phyloP scores from a whole-genome alignment of 2,113 vertebrate species.

The Hyperopisus bebe region DNA sequence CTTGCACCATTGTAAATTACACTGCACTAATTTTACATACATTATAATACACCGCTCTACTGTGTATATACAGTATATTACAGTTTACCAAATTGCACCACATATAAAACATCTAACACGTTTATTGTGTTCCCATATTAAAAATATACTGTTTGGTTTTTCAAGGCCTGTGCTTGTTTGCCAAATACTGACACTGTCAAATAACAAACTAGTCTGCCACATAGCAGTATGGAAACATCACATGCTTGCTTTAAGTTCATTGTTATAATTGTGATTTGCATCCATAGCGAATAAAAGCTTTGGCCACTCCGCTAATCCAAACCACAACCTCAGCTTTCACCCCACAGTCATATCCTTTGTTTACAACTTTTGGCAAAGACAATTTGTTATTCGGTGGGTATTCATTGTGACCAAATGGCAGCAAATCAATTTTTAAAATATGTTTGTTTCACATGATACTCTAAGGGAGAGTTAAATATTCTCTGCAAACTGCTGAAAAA shows the following conservation, averaged over 20 bases:
- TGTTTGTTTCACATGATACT: background rate
- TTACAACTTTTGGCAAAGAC: constrained; percentile 1
- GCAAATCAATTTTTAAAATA: background rate
- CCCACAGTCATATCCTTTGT: constrained; percentile 12
- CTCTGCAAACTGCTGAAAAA: background rate
- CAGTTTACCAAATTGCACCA: background rate
- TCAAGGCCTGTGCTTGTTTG: background rate
- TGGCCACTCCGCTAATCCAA: background rate
- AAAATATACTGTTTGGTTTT: constrained; percentile 4
- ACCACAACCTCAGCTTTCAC: constrained; percentile 7
- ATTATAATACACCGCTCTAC: background rate
- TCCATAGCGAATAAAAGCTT: background rate
- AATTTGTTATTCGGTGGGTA: background rate
- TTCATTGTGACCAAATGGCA: constrained; percentile 1
- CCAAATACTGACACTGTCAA: background rate
- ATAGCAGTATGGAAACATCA: background rate
- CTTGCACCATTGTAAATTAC: background rate
- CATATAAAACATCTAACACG: constrained; percentile 4
- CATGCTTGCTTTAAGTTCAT: background rate
- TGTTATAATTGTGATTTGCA: constrained; percentile 10
- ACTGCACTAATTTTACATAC: background rate
- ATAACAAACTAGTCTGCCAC: background rate
- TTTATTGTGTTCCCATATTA: background rate
- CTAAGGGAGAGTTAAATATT: background rate
- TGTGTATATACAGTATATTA: background rate